Percentiles rank a stretch among this genome's conserved stretches.
Conservation (phyloP, 2,797 vertebrate species). For the Myoxocephalus aenaeus region DNA sequence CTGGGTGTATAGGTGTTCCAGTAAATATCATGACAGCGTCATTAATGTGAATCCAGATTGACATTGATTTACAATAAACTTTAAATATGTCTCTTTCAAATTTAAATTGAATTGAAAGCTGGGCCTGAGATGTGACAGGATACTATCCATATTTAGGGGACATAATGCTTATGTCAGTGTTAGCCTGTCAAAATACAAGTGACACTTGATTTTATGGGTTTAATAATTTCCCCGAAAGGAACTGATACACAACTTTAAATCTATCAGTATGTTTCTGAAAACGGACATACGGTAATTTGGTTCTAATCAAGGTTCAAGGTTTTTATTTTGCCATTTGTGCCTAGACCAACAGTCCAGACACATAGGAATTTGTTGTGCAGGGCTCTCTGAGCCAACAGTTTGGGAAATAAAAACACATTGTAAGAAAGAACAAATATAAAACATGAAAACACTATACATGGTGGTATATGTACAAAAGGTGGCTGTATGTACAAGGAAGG, state of each 20-base stretch:
- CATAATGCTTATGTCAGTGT: neutral
- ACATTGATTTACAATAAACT: neutral
- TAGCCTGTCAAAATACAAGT: neutral
- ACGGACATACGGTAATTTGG: neutral
- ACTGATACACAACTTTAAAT: neutral
- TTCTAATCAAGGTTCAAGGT: too few relatives aligned
- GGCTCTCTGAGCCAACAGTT: too few relatives aligned
- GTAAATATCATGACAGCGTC: neutral
- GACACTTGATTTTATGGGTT: neutral
- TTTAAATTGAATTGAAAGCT: neutral
- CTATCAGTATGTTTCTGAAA: neutral
- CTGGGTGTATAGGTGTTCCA: neutral
- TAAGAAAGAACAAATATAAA: too few relatives aligned
- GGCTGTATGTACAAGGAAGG: too few relatives aligned
- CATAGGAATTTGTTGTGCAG: too few relatives aligned
- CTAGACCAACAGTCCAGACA: too few relatives aligned
- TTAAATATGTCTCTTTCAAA: neutral
- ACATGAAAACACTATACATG: too few relatives aligned
- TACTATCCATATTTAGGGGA: neutral
- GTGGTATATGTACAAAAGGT: too few relatives aligned
- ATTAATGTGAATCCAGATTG: neutral
- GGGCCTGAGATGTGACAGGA: neutral
- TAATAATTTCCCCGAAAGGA: neutral
- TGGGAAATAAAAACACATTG: too few relatives aligned
- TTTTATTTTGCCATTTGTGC: too few relatives aligned